Conservation (phyloP, 2,888 invertebrate species). For the Ephialtes manifestator region DNA sequence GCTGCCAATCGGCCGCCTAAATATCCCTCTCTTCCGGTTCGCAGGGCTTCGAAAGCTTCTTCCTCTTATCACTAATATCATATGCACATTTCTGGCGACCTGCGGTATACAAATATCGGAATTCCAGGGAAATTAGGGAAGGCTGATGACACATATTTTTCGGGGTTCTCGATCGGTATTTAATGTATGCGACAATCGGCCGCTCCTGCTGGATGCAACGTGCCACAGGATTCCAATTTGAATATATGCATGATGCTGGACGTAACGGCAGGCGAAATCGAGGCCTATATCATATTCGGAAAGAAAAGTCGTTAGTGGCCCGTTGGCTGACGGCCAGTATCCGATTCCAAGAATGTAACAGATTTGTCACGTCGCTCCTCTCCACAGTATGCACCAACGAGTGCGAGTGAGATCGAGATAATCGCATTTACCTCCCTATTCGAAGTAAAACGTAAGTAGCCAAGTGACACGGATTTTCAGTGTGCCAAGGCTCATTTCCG, state of each 20-base stretch:
- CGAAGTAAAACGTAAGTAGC: conserved; percentile 78
- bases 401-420: conserved; percentile 73
- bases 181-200: not conserved
- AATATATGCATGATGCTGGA: conserved; percentile 40
- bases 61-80: conserved; percentile 9
- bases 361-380: conserved; percentile 80
- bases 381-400: conserved; percentile 31
- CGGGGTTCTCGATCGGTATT: not conserved
- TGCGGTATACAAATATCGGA: not conserved
- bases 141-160: not conserved
- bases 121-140: not conserved
- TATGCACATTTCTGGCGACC: not conserved
- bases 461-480: conserved; percentile 80
- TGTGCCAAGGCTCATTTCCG: conserved; percentile 82
- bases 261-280: conserved; percentile 51
- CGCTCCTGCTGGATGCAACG: conserved; percentile 7
- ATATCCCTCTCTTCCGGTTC: not conserved
- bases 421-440: conserved; percentile 80
- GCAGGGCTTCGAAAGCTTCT: not conserved
- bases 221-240: conserved; percentile 4
- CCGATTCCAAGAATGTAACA: conserved; percentile 83
- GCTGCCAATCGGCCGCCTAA: conserved; percentile 30
- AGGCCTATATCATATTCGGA: conserved; percentile 77
- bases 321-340: conserved; percentile 81
- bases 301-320: conserved; percentile 81